Base-by-base conservation (phyloP, 2,888 invertebrate genomes). In the Ditylenchus weischeri region DNA sequence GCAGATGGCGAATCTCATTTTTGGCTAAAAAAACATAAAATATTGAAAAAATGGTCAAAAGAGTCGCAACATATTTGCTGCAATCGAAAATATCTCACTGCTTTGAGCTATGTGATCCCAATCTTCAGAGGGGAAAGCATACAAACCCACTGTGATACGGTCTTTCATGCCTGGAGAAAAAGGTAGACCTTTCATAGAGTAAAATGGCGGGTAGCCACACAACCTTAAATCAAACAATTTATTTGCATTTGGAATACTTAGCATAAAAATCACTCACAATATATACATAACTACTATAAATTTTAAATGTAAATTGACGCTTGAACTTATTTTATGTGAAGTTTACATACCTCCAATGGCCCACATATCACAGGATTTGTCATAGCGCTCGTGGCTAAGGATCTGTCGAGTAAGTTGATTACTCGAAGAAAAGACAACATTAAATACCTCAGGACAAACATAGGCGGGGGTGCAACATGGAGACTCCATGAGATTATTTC, bases 401-500 rank as follows among this genome's bases (percentile, higher is more conserved):
- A 75, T 63, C 68, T 78, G 66, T 48, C n/a, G 65, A 48, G 36
- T 15, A 19, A 23, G 47, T 64, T 38, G 57, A 57, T 48, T 18
- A 29, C 29, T 5, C 2, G 29, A 29, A 29, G 29, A 29, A n/a
- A 54, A 57, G 38, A 57, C n/a, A 57, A 18, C 0, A 35, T 15
- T 15, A 18, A 54, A 59, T 59, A 72, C 64, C 66, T 72, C 70
- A 11, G 69, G 75, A 69, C 72, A 93, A 79, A 95, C 96, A 86
- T 98, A 98, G 84, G 98, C 96, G 0, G 98, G 98, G 18, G 98
- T 98, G 82, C 96, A 98, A 84, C 98, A 98, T 0, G 98, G 96
- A 0, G 96, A 98, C 84, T 95, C 93, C 72, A 98, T 85, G 0
- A 92, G 91, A 78, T 93, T 91, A 66, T 84, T 84, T 47, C 83